Evolutionary conservation across 2,888 invertebrate species (phyloP).

Genomic region (Scaptodrosophila latifasciaeformis): DNA sequence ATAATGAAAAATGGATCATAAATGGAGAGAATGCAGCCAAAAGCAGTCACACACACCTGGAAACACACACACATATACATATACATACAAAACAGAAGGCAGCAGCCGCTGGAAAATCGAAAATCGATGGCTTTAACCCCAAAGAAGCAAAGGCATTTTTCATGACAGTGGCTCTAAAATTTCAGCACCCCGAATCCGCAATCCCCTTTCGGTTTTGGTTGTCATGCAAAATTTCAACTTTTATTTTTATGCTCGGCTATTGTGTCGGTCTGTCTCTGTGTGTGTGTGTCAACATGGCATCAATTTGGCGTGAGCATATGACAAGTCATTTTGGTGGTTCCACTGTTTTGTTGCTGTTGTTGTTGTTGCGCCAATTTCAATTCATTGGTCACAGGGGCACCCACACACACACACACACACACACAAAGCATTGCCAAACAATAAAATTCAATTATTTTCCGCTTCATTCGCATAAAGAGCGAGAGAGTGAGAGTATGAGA

Average conservation of each 20-base stretch:
- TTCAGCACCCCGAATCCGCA: too few species aligned
- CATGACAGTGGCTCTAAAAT: not conserved
- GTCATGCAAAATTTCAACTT: slow-evolving; percentile 14
- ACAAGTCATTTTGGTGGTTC: not conserved
- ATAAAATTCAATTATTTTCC: slow-evolving; percentile 52
- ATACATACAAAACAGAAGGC: too few species aligned
- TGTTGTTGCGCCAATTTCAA: not conserved
- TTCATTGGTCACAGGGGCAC: slow-evolving; percentile 17
- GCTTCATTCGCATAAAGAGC: not conserved
- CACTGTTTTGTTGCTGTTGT: not conserved
- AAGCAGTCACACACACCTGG: too few species aligned
- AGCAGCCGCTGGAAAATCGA: slow-evolving; percentile 35
- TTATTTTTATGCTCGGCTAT: slow-evolving; percentile 5
- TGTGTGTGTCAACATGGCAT: slow-evolving; percentile 4
- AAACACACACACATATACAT: too few species aligned
- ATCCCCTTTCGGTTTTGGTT: not conserved
- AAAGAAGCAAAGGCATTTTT: not conserved
- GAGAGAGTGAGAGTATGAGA: too few species aligned
- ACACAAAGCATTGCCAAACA: slow-evolving; percentile 57
- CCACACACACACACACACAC: too few species aligned
- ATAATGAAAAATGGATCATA: too few species aligned
- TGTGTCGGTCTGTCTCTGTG: not conserved
- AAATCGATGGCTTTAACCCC: slow-evolving; percentile 38
- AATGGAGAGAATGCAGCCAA: too few species aligned
- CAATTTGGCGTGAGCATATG: not conserved